Conservation (phyloP, 2,113 vertebrate species). For the Paramormyrops kingsleyae region DNA sequence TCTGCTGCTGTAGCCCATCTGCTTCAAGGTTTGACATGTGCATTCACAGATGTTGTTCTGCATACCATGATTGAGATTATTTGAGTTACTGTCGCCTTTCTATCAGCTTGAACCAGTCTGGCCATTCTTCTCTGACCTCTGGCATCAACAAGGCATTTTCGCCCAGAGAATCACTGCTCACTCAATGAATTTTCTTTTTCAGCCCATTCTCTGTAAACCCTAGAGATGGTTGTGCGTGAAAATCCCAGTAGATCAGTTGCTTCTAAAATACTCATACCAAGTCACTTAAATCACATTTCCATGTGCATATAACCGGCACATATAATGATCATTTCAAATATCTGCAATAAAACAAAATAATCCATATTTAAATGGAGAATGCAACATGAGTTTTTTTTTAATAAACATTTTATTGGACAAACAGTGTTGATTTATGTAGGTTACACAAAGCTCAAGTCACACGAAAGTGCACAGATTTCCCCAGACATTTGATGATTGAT, state of each 20-base stretch:
- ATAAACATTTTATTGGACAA: background rate
- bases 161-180: background rate
- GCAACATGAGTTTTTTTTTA: background rate
- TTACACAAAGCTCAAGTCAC: background rate
- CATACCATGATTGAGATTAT: too few species aligned
- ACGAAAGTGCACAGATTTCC: background rate
- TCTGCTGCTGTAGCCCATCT: background rate
- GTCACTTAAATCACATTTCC: background rate
- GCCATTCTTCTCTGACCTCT: background rate
- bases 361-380: background rate
- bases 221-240: background rate
- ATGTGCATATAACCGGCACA: background rate
- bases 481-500: background rate
- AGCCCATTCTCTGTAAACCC: background rate
- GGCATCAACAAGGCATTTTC: background rate
- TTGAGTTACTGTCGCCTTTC: too few species aligned
- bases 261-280: background rate
- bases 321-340: background rate
- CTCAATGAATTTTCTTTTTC: background rate
- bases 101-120: background rate
- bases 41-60: too few species aligned
- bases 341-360: background rate
- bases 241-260: background rate
- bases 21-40: background rate
- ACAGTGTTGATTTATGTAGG: background rate